Evolutionary conservation across 2,888 invertebrate species (phyloP).

Genomic region (Hedya salicella): DNA sequence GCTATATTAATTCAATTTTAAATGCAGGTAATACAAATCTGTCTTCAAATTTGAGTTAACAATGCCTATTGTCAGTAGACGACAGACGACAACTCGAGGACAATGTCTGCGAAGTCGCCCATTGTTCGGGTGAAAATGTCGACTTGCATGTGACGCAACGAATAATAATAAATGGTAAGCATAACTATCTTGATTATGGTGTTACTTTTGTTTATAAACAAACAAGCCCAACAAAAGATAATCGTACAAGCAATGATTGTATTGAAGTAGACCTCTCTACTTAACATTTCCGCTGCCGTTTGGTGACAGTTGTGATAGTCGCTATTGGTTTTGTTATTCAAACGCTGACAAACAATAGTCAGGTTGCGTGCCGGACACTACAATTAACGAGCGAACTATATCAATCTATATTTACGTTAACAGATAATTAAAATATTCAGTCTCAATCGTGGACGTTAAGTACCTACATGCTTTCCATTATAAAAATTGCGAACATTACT

Average conservation of each 20-base stretch:
- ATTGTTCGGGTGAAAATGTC: conserved; percentile 38
- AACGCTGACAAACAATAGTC: not conserved
- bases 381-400: too few relatives aligned
- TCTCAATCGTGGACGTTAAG: too few relatives aligned
- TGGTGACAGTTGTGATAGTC: not conserved
- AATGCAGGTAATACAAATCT: conserved; percentile 6
- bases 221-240: conserved; percentile 15
- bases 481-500: too few relatives aligned
- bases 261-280: not conserved
- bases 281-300: conserved; percentile 2
- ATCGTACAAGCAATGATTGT: conserved; percentile 1
- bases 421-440: too few relatives aligned
- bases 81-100: conserved; percentile 22
- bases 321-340: not conserved
- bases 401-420: too few relatives aligned
- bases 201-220: conserved; percentile 35
- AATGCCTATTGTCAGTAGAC: conserved; percentile 31
- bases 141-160: conserved; percentile 33
- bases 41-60: conserved; percentile 27
- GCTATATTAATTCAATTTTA: conserved; percentile 23
- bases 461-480: too few relatives aligned
- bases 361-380: too few relatives aligned
- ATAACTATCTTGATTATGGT: conserved; percentile 15
- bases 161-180: conserved; percentile 25
- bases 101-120: conserved; percentile 23